Conservation (phyloP, 1,140 invertebrate genomes). For the Scaptomyza montana region DNA sequence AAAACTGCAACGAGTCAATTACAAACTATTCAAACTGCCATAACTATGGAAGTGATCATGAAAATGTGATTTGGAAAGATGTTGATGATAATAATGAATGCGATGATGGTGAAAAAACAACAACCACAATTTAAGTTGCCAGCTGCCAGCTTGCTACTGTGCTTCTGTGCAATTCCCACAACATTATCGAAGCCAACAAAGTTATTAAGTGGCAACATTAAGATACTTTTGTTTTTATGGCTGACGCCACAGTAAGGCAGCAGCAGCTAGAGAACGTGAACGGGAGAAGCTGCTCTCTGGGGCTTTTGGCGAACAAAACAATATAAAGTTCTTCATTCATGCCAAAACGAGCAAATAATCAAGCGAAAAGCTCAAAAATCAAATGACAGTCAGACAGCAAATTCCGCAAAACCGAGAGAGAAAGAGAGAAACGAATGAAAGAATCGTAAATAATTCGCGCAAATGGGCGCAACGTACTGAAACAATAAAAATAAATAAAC, state of each 20-base stretch:
- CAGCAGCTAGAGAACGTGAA: background rate
- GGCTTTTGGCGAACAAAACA: background rate
- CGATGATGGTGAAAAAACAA: background rate
- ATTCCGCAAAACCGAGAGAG: too few species aligned
- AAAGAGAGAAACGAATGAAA: too few species aligned
- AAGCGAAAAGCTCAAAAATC: constrained; percentile 54
- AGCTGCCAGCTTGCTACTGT: too few species aligned
- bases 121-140: constrained; percentile 5
- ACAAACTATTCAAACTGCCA: background rate
- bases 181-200: constrained; percentile 50
- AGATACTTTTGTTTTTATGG: constrained; percentile 54
- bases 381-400: constrained; percentile 58
- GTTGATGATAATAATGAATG: background rate
- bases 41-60: background rate
- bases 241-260: constrained; percentile 9
- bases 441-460: constrained; percentile 15
- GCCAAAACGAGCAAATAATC: constrained; percentile 37
- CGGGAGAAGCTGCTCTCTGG: background rate
- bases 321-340: constrained; percentile 20
- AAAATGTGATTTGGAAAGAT: background rate
- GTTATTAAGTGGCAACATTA: constrained; percentile 72
- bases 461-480: constrained; percentile 34
- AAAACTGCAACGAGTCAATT: background rate
- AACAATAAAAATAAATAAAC: constrained; percentile 70
- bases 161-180: constrained; percentile 2